Conservation (phyloP, 2,888 invertebrate genomes). For the Galeruca laticollis region DNA sequence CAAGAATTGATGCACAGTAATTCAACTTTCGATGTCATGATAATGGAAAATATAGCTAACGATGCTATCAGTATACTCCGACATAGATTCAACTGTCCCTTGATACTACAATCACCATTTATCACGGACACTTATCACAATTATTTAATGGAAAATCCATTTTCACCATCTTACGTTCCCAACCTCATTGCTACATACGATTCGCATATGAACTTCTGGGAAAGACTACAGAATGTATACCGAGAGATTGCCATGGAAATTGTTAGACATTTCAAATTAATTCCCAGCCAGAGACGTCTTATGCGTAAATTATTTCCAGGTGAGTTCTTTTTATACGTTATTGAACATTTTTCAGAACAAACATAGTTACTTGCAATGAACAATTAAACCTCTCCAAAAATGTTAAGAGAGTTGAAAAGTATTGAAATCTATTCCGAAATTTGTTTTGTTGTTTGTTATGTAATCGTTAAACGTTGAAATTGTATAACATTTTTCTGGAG, state of each 20-base stretch:
- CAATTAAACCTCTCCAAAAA: too few species aligned
- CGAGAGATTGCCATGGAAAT: constrained; percentile 15
- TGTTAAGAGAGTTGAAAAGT: too few species aligned
- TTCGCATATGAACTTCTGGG: constrained; percentile 67
- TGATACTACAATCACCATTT: constrained; percentile 27
- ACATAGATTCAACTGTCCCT: constrained; percentile 34
- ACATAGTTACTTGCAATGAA: too few species aligned
- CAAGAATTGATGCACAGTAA: constrained; percentile 52
- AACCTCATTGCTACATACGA: constrained; percentile 63
- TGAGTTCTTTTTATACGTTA: not conserved
- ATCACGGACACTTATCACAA: constrained; percentile 50
- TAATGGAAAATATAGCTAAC: constrained; percentile 55
- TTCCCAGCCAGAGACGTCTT: constrained; percentile 39
- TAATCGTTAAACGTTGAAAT: too few species aligned
- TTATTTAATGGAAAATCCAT: constrained; percentile 66
- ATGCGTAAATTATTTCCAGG: not conserved
- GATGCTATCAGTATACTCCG: constrained; percentile 48
- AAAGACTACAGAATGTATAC: constrained; percentile 69
- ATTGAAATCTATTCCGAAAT: too few species aligned
- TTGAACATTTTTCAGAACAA: not conserved
- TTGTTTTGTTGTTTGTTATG: too few species aligned
- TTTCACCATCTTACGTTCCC: constrained; percentile 68
- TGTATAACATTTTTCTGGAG: too few species aligned
- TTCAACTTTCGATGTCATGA: constrained; percentile 55
- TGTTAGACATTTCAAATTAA: constrained; percentile 15